A percentile compares a stretch with the other conserved stretches of the same genome.
These are phyloP conservation scores for Caenorhabditis sulstoni DNA, from an alignment of 2,888 invertebrate species.

Conservation along the genomic window DNA sequence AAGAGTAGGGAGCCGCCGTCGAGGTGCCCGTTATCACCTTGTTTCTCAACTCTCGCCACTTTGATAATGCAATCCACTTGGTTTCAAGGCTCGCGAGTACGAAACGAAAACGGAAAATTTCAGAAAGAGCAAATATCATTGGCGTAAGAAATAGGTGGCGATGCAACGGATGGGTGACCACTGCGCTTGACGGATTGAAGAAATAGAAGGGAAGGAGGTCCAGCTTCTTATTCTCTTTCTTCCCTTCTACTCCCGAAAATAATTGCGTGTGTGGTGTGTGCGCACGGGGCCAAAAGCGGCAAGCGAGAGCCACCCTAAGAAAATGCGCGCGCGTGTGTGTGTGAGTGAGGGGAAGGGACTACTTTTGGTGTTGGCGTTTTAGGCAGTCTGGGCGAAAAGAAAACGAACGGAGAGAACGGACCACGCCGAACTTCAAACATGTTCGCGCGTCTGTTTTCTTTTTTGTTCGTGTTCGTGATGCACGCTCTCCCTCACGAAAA, in stretches of 20 bases:
- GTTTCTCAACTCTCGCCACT: not conserved
- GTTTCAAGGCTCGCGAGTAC: too few relatives aligned
- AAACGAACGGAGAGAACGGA: not conserved
- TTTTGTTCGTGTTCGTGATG: not conserved
- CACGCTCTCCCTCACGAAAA: not conserved
- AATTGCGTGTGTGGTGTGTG: slow-evolving; percentile 45
- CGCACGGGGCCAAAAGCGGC: slow-evolving; percentile 30
- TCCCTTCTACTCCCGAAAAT: slow-evolving; percentile 51
- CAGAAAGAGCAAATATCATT: slow-evolving; percentile 1
- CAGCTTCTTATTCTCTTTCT: slow-evolving; percentile 5
- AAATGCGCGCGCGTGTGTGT: slow-evolving; percentile 20
- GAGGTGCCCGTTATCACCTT: slow-evolving; percentile 1
- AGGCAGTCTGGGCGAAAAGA: slow-evolving; percentile 1
- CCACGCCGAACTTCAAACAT: slow-evolving; percentile 14
- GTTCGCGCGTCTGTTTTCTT: slow-evolving; percentile 14
- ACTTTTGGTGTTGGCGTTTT: slow-evolving; percentile 27
- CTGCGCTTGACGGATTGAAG: slow-evolving; percentile 19
- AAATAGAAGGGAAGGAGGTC: slow-evolving; percentile 38
- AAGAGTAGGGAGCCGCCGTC: not conserved
- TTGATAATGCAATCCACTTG: not conserved
- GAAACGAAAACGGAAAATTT: not conserved
- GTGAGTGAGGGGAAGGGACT: slow-evolving; percentile 7
- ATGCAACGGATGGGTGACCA: not conserved
- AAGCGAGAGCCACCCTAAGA: slow-evolving; percentile 4
- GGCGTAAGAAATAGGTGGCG: slow-evolving; percentile 11